A percentile compares a stretch with the other conserved stretches of the same genome.
Evolutionary conservation across 2,797 vertebrate genomes (phyloP).

Genomic region (Spizella passerina): DNA sequence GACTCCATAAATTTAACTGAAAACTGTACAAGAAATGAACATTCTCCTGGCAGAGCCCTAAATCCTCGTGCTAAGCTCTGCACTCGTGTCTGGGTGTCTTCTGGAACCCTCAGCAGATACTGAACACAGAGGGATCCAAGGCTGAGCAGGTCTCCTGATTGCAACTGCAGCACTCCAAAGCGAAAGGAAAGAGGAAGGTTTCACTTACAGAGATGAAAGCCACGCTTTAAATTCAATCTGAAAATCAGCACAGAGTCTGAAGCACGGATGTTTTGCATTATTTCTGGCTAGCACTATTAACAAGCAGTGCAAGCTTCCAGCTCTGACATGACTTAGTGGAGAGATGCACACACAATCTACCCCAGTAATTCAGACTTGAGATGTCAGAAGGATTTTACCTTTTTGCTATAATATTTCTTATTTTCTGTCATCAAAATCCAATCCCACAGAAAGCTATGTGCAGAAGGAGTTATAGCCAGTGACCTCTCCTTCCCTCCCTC

Average conservation of each 20-base stretch:
- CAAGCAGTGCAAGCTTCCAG: background rate
- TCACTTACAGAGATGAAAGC: background rate
- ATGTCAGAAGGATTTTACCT: constrained; percentile 29
- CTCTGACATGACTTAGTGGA: background rate
- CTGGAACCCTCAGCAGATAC: background rate
- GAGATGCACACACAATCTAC: background rate
- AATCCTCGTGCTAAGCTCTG: background rate
- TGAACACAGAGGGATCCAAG: background rate
- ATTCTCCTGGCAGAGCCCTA: background rate
- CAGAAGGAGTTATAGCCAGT: constrained; percentile 7
- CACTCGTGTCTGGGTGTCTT: background rate
- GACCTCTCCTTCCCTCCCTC: constrained; percentile 29
- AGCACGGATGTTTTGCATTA: background rate
- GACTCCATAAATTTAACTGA: background rate
- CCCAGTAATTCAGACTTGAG: background rate
- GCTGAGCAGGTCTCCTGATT: background rate
- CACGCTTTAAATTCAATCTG: background rate
- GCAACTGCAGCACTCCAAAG: background rate
- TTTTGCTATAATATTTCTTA: constrained; percentile 25
- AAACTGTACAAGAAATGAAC: background rate
- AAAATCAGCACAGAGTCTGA: background rate
- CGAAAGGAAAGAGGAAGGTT: background rate
- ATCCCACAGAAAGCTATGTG: background rate
- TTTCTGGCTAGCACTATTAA: background rate
- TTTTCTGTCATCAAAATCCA: constrained; percentile 44